Evolutionary conservation across 2,888 invertebrate genomes (phyloP), one percentile per base, ranked within the genome.

Genomic region (Spicauda simplicius): DNA sequence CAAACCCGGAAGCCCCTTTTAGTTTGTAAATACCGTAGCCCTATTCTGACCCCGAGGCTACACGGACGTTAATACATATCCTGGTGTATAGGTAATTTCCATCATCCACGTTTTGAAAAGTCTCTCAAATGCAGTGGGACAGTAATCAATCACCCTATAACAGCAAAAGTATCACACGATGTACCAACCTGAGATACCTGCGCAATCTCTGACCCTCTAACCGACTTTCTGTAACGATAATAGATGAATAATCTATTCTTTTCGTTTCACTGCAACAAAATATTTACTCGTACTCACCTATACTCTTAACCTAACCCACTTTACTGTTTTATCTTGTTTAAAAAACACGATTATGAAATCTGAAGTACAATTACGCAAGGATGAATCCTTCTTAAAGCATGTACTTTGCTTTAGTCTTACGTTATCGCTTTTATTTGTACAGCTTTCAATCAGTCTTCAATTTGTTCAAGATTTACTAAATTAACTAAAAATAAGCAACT

Each of bases 181-280:
- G 14, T 41, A 14, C 6, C 8, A 33, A 37, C 45, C 45, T n/a
- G n/a, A 45, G 14, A 14, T 45, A n/a, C 45, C 1, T 45, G 45
- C 45, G n/a, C 45, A n/a, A 45, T 45, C 45, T 45, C n/a, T 45
- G 45, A 45, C 45, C 45, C 45, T 45, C n/a, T 45, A n/a, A 45
- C 45, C 45, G n/a, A 45, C 45, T 45, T 45, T 45, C n/a, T n/a
- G 45, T 45, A 7, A 45, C 45, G 45, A 45, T 45, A 45, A n/a
- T n/a, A n/a, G 41, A 45, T 45, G 41, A 45, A 45, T 6, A n/a
- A 45, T n/a, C 45, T 12, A 45, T 45, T n/a, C 14, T 45, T 37
- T 45, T n/a, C 45, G n/a, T n/a, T 45, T 4, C 45, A 45, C n/a
- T 45, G 45, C n/a, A 45, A 45, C 45, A 45, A 45, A 45, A 45